Evolutionary conservation across 2,113 vertebrate genomes (phyloP).

Genomic region (Tursiops truncatus): DNA sequence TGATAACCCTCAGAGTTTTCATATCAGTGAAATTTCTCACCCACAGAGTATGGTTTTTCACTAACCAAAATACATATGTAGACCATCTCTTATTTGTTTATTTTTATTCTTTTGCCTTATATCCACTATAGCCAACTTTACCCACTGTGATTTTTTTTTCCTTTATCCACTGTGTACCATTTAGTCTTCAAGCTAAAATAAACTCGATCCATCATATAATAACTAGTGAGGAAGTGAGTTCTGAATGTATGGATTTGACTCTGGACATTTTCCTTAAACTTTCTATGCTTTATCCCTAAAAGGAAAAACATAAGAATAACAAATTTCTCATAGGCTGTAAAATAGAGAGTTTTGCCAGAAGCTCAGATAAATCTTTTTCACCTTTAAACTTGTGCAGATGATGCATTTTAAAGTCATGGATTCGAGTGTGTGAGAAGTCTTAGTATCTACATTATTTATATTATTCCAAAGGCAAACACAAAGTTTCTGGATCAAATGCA

Average conservation of each 20-base stretch:
- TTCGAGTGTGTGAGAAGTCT: background rate
- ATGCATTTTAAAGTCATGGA: background rate
- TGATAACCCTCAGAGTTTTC: background rate
- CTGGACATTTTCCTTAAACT: background rate
- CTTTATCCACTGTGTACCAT: background rate
- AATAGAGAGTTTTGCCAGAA: background rate
- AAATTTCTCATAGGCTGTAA: background rate
- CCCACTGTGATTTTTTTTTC: rapidly evolving
- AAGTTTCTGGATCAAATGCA: background rate
- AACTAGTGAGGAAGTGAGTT: background rate
- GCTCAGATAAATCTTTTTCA: background rate
- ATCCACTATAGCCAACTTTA: background rate
- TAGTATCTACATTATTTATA: background rate
- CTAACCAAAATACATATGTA: background rate
- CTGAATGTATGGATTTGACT: background rate
- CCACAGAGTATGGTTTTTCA: background rate
- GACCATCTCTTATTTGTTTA: background rate
- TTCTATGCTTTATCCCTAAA: background rate
- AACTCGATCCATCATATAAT: background rate
- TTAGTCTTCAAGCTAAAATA: background rate
- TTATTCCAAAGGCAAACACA: background rate
- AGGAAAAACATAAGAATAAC: background rate
- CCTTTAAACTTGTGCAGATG: background rate
- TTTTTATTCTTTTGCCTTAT: background rate
- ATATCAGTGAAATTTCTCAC: background rate